Evolutionary conservation across 2,888 invertebrate genomes (phyloP), one percentile per base, ranked within the genome.

Genomic region (Mycogona germanica): DNA sequence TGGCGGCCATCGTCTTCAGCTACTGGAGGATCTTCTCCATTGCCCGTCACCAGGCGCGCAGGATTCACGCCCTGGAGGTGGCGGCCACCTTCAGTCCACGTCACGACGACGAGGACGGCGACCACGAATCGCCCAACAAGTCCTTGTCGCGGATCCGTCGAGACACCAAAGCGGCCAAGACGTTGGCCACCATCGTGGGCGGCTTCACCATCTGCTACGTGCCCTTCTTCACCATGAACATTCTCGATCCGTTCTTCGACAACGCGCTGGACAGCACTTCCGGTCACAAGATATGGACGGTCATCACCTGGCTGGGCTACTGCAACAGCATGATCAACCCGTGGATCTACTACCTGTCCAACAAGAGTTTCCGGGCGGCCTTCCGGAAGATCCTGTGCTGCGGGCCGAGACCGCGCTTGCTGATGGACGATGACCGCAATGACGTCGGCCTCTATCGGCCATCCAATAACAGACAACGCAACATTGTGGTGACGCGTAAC

Each of bases 1-100:
- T 93, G 89, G 82, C 92, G 64, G 89, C 96, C 62, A 96, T 96
- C 88, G 77, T 93, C 64, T 95, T 93, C 78, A 95, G 96, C 77
- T 96, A 96, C 72, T 92, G 92, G 85, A 78, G 91, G 63, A 96
- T 96, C 64, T 96, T 95, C 74, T 61, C 59, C 7, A 66, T 68
- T 4, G 58, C 58, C 23, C 29, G 58, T n/a, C 38, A 52, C 25
- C 58, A 58, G 32, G 58, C 58, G n/a, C 41, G 51, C 3, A 21
- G 44, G 4, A 54, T 54, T 17, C 48, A 49, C 41, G 50, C 49
- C 2, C 42, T 54, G 35, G 53, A 53, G 28, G 47, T 53, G 26
- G 38, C 53, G 2, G 7, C 53, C 9, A 46, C 53, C 1, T n/a
- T n/a, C n/a, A n/a, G n/a, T n/a, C n/a, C n/a, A n/a, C n/a, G n/a